phyloP scores from a whole-genome alignment of 1,140 invertebrate species.

The Eurosta solidaginis region DNA sequence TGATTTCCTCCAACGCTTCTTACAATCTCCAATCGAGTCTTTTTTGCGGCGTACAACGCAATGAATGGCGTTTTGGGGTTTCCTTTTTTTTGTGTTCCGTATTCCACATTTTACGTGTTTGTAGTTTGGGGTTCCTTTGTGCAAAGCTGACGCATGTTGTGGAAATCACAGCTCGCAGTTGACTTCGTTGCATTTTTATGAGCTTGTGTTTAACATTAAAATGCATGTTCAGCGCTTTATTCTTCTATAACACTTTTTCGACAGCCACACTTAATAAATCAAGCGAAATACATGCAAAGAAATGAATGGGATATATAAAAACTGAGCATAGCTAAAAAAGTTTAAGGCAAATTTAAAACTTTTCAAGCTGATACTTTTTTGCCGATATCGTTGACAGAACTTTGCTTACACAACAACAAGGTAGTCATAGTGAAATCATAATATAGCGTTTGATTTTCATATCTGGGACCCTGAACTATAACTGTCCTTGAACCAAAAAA shows the following conservation, averaged over 20 bases:
- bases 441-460: too few species aligned
- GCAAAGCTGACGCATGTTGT: background rate
- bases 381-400: too few species aligned
- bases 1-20: background rate
- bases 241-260: background rate
- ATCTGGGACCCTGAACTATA: too few species aligned
- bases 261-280: conserved; percentile 13
- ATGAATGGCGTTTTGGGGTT: background rate
- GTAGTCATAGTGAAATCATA: too few species aligned
- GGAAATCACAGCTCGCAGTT: conserved; percentile 13
- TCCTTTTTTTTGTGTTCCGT: too few species aligned
- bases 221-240: background rate
- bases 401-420: too few species aligned
- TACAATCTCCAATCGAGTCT: background rate
- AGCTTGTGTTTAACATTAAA: conserved; percentile 17
- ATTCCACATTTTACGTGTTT: background rate
- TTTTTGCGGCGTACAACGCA: background rate
- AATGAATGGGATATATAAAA: too few species aligned
- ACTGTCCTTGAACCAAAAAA: too few species aligned
- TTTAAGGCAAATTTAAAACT: too few species aligned
- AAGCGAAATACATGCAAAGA: background rate
- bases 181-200: conserved; percentile 27
- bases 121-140: background rate
- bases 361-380: too few species aligned
- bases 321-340: too few species aligned